phyloP scores from a whole-genome alignment of 2,797 vertebrate species.

The Onychomys torridus region DNA sequence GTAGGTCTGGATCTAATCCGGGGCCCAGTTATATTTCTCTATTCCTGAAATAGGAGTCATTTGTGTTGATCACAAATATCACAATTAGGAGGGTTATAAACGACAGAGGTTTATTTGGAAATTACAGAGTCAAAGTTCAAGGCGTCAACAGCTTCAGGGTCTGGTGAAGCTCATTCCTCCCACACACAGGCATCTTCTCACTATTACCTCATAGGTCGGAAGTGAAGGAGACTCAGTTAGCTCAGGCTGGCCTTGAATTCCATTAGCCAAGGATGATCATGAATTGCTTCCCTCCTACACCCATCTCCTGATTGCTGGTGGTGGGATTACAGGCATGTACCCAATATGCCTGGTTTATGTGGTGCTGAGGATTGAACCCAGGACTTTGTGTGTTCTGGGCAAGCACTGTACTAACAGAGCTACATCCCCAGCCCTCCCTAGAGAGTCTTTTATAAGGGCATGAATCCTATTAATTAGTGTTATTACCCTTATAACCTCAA shows the following conservation, averaged over 20 bases:
- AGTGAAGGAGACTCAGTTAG: not conserved
- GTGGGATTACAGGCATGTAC: not conserved
- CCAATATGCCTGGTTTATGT: not conserved
- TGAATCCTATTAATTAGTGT: not conserved
- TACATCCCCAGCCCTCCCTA: not conserved
- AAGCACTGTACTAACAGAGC: not conserved
- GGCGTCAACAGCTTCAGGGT: not conserved
- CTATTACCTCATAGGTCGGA: not conserved
- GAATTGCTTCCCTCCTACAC: not conserved
- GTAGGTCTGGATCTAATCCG: not conserved
- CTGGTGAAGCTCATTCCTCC: not conserved
- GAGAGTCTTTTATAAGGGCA: not conserved
- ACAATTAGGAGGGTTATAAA: not conserved
- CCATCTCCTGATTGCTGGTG: not conserved
- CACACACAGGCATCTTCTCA: not conserved
- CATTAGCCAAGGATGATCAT: not conserved
- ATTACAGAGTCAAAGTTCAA: not conserved
- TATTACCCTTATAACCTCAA: not conserved
- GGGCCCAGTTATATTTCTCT: not conserved
- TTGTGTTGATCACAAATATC: not conserved
- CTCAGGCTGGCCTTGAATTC: not conserved
- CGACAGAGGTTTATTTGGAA: not conserved
- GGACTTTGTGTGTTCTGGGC: not conserved
- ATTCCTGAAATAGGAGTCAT: not conserved
- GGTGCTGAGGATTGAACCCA: not conserved